These are phyloP conservation scores for Aphidoletes aphidimyza DNA, from an alignment of 2,888 invertebrate genomes.

Conservation along the genomic window DNA sequence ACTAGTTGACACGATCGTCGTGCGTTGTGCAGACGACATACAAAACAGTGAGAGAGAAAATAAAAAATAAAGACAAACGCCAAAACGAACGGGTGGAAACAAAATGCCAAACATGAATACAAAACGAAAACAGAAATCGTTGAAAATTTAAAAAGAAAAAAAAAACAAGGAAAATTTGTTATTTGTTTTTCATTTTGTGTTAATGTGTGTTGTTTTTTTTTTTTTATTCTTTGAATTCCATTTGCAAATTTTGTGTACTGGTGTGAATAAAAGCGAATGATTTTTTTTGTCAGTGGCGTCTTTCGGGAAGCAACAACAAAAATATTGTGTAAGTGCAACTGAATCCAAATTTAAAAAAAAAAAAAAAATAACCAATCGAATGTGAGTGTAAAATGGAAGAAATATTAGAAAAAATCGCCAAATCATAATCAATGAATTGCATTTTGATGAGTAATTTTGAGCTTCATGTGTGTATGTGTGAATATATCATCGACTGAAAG, in stretches of 20 bases:
- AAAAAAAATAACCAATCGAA: neutral
- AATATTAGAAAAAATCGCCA: neutral
- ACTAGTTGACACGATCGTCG: conserved; percentile 45
- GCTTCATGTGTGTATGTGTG: too few relatives aligned
- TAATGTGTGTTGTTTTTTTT: neutral
- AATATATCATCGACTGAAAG: too few relatives aligned
- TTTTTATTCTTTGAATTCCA: too few relatives aligned
- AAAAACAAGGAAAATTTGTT: neutral
- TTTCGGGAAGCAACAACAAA: neutral
- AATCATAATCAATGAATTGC: neutral
- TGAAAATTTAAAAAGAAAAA: neutral
- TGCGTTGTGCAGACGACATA: conserved; percentile 50
- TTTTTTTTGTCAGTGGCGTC: conserved; percentile 25
- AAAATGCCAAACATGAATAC: neutral
- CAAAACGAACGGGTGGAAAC: neutral
- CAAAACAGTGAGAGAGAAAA: neutral
- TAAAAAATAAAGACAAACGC: neutral
- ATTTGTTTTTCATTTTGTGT: neutral
- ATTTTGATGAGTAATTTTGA: neutral
- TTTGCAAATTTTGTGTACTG: too few relatives aligned
- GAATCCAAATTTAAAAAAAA: neutral
- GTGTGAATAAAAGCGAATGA: neutral
- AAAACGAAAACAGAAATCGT: neutral
- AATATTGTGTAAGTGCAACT: conserved; percentile 37
- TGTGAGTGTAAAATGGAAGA: too few relatives aligned